Conservation (phyloP, 2,113 vertebrate species). For the Steatornis caripensis region DNA sequence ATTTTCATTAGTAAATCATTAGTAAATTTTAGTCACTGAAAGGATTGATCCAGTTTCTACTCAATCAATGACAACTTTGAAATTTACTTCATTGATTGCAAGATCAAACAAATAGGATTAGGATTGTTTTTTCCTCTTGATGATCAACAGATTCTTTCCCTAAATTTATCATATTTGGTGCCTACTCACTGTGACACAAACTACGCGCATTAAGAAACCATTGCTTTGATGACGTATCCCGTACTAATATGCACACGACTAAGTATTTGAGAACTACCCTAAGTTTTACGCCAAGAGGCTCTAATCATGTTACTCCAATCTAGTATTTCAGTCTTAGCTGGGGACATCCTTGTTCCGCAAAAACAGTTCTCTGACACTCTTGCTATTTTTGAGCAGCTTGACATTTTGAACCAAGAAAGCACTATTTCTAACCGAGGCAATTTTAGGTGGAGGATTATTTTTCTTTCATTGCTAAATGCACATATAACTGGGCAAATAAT, state of each 20-base stretch:
- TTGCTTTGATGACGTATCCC: not conserved
- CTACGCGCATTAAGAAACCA: not conserved
- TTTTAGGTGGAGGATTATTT: not conserved
- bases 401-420: not conserved
- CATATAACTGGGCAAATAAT: not conserved
- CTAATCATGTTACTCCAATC: not conserved
- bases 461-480: not conserved
- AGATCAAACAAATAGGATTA: not conserved
- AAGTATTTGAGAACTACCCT: not conserved
- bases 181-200: not conserved
- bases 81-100: not conserved
- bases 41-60: not conserved
- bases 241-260: not conserved
- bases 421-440: not conserved
- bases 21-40: not conserved
- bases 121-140: not conserved
- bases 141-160: not conserved
- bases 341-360: not conserved
- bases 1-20: not conserved
- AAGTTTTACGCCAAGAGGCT: not conserved
- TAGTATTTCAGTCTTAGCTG: not conserved
- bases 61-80: not conserved
- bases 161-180: not conserved
- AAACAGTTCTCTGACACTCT: not conserved
- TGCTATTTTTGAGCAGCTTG: rapidly evolving